Conservation (phyloP, 2,113 vertebrate species). For the Pygoscelis antarcticus region DNA sequence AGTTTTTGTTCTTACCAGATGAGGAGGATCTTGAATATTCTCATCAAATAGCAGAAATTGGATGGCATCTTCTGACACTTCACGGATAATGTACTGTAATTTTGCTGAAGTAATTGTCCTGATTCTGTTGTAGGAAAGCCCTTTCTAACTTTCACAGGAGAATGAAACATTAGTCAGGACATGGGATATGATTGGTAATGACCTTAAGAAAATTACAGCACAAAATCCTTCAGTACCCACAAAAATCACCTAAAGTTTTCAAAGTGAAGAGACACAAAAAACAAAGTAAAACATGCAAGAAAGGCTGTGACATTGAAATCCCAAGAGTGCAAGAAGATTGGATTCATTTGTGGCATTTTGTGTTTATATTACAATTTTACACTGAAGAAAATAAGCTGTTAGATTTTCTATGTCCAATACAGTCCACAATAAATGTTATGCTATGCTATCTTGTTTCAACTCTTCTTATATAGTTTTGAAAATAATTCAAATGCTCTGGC, state of each 20-base stretch:
- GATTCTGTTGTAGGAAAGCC: not conserved
- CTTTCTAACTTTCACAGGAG: not conserved
- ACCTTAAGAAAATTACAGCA: constrained; percentile 46
- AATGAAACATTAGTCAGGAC: constrained; percentile 24
- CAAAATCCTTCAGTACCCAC: constrained; percentile 34
- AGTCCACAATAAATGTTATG: not conserved
- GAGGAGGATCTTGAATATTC: constrained; percentile 47
- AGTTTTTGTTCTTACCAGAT: constrained; percentile 36
- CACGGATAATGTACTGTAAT: not conserved
- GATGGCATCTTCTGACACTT: constrained; percentile 63
- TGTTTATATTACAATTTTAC: not conserved
- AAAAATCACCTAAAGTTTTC: constrained; percentile 30
- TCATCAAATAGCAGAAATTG: constrained; percentile 66
- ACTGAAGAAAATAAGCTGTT: not conserved
- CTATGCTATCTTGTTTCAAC: not conserved
- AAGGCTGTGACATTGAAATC: not conserved
- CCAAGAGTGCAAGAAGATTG: not conserved
- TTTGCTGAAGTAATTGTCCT: constrained; percentile 44
- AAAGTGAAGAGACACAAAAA: not conserved
- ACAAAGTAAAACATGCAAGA: not conserved
- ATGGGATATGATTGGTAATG: not conserved
- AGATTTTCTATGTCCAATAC: not conserved
- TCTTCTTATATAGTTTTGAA: not conserved
- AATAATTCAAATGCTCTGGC: not conserved
- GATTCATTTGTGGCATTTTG: not conserved